Evolutionary conservation across 2,888 invertebrate species (phyloP), one percentile per base, ranked within the genome.

Genomic region (Alitta virens): DNA sequence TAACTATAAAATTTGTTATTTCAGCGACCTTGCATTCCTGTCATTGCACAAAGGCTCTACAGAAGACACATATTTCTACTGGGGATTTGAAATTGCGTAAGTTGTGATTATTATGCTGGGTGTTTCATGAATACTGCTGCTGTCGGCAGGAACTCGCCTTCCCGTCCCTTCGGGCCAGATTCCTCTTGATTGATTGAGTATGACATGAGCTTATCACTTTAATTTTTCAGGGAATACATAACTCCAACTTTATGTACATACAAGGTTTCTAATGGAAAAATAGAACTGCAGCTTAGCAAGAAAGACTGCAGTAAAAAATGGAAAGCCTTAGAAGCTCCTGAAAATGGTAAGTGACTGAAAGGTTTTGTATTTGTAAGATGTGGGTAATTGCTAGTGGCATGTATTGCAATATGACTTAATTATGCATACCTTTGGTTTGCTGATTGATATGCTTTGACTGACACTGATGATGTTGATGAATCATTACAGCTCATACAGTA

Each of bases 231-330:
- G 9, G 57, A 62, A n/a, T 27, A 54, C 9, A 21, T 66, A 9
- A 42, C 40, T 9, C 14, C 33, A 25, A 72, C 72, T 21, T 66
- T 71, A 58, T 78, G 77, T 64, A 68, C 56, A 51, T 74, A 67
- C 65, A 73, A 69, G 46, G 60, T 77, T 7, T 71, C 67, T 5
- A 33, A 50, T 3, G 43, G 66, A 12, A 66, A 65, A 33, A 70
- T 81, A 49, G 78, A 79, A 60, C 62, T 80, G 5, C 64, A 63
- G 2, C 64, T 81, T 53, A 60, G 63, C n/a, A 81, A 79, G 61
- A 68, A 69, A 21, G 67, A 66, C 9, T 24, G 66, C 18, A 60
- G 60, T 18, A 69, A 73, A 51, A 33, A 33, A 12, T 33, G 33
- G 33, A 33, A 33, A 75, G 74, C 12, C 68, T 72, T 0, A 57